Base-by-base conservation (phyloP, 1,140 invertebrate species). In the Ceratitis capitata region DNA sequence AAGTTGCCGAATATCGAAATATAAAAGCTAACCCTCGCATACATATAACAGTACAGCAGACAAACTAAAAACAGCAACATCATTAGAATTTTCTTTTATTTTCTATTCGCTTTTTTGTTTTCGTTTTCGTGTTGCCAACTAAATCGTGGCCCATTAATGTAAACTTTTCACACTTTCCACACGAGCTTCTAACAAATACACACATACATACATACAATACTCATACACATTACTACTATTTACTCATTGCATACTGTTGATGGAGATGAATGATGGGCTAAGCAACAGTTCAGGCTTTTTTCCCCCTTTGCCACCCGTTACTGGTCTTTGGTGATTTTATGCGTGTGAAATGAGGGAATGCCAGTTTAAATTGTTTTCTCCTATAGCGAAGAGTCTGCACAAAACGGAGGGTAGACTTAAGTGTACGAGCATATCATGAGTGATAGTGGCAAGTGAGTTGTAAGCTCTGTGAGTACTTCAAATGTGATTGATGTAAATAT, bases 111-210 rank as follows among this genome's bases (percentile, higher is more conserved):
- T 35, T 69, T 69, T 69, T 39, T 32, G 23, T 29, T 5, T 35
- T 39, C 10, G 2, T 61, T 16, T 61, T 61, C 39, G 35, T 39
- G 42, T 45, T 45, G 39, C 69, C 35, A 78, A 78, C 69, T 78
- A 78, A 78, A 32, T 78, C 19, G 39, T 47, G 12, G 39, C 69
- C 69, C 39, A 78, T 78, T 78, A 78, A 78, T 78, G 69, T 78
- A 78, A 78, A 78, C 42, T 78, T 78, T 78, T 78, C 69, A 78
- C 69, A 78, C 69, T 78, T 78, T 45, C 19, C 69, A n/a, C 26
- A 3, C 69, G 16, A 45, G 39, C 69, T 7, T n/a, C 69, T n/a
- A n/a, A 78, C n/a, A 39, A 45, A 78, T n/a, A 39, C 69, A 78
- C 29, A 29, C n/a, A 45, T 32, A 69, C 16, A 69, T 29, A 64